Percentiles rank a stretch among this genome's conserved stretches.
Evolutionary conservation across 2,113 vertebrate genomes (phyloP).

Genomic region (Festucalex cinctus): DNA sequence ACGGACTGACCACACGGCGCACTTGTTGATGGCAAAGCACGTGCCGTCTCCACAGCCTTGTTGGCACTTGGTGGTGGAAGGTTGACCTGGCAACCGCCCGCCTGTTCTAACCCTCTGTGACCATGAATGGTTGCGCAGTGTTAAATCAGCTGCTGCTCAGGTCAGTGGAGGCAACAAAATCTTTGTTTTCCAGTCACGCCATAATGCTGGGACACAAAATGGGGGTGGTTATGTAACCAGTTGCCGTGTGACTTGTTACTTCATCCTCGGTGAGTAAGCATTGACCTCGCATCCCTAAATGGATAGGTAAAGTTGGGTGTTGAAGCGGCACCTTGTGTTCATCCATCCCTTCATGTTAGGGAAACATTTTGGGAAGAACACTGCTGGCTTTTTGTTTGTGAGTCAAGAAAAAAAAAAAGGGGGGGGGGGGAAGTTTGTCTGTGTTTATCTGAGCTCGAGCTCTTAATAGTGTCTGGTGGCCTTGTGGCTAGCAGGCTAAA

Average conservation of each 20-base stretch:
- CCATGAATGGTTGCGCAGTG: conserved; percentile 73
- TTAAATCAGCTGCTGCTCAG: conserved; percentile 44
- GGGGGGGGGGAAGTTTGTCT: no score
- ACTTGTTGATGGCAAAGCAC: conserved; percentile 38
- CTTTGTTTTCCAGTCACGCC: conserved; percentile 43
- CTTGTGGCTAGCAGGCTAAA: neutral
- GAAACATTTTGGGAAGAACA: conserved; percentile 31
- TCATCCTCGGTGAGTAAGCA: conserved; percentile 19
- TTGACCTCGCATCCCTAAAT: conserved; percentile 36
- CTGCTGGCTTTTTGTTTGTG: conserved; percentile 23
- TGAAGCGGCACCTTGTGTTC: conserved; percentile 46
- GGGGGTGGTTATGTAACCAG: conserved; percentile 29
- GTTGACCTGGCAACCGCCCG: conserved; percentile 55
- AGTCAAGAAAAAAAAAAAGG: no score
- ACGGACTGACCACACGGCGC: conserved; percentile 28
- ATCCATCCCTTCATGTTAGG: conserved; percentile 4
- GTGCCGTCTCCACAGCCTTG: conserved; percentile 51
- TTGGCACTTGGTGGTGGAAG: conserved; percentile 73
- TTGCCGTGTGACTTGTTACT: conserved; percentile 34
- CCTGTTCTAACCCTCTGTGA: conserved; percentile 48
- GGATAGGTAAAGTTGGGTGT: conserved; percentile 13
- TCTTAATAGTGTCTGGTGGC: neutral
- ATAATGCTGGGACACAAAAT: conserved; percentile 26
- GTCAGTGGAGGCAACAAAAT: conserved; percentile 29
- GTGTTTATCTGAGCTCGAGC: conserved; percentile 15